Percentiles rank a stretch among this genome's conserved stretches.
phyloP scores from a whole-genome alignment of 2,113 vertebrate genomes.

The Syngnathus typhle region DNA sequence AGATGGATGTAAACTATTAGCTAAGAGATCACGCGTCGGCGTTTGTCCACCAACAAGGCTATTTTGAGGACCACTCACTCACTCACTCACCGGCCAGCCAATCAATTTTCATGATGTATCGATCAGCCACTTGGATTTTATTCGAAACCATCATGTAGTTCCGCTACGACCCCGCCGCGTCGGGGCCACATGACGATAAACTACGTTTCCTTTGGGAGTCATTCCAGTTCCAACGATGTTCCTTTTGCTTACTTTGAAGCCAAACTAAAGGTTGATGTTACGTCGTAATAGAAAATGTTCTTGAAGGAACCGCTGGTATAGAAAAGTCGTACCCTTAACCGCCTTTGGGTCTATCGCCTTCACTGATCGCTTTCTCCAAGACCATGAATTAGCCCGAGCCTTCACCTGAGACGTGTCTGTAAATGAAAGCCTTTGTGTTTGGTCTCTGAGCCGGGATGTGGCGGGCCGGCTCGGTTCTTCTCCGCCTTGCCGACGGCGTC shows the following conservation, averaged over 20 bases:
- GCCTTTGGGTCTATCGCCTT: constrained; percentile 18
- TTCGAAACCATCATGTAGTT: neutral
- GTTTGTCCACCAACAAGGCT: constrained; percentile 9
- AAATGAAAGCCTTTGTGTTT: constrained; percentile 71
- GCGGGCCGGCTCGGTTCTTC: constrained; percentile 54
- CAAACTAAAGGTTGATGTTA: neutral
- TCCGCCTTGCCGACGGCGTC: constrained; percentile 47
- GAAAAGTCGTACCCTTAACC: constrained; percentile 19
- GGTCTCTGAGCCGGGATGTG: constrained; percentile 65
- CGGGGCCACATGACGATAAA: neutral
- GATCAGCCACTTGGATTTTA: constrained; percentile 8
- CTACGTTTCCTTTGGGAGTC: neutral
- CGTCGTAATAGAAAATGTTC: constrained; percentile 47
- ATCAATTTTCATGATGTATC: constrained; percentile 33
- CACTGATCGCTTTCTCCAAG: constrained; percentile 21
- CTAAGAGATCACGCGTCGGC: neutral
- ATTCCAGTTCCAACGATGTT: neutral
- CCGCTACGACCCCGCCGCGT: neutral
- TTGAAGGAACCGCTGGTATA: constrained; percentile 18
- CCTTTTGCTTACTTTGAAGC: too few species aligned
- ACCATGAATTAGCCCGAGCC: constrained; percentile 55
- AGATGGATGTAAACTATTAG: constrained; percentile 16
- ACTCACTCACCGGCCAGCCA: neutral
- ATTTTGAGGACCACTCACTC: neutral
- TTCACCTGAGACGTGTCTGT: constrained; percentile 54